Percentiles rank a stretch among this genome's conserved stretches.
phyloP scores from a whole-genome alignment of 2,113 vertebrate species.

The Oriolus oriolus region DNA sequence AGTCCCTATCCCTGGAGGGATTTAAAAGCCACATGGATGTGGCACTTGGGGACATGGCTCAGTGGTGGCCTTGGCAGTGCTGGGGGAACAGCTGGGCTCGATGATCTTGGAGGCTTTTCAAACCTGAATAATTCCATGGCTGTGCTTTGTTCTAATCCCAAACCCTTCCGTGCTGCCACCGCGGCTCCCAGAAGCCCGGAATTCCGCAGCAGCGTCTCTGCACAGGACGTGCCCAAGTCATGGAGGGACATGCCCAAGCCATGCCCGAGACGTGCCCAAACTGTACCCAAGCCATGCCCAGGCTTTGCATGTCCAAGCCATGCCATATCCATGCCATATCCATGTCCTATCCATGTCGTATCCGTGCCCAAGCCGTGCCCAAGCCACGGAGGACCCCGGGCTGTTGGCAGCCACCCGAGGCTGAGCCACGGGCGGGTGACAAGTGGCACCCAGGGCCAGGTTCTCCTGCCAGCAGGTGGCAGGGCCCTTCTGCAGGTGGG shows the following conservation, averaged over 20 bases:
- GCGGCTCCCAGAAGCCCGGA: accelerated
- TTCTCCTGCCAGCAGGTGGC: slow-evolving; percentile 3
- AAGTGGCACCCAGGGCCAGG: neutral
- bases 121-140: accelerated
- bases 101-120: neutral
- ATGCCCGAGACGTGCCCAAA: neutral
- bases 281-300: neutral
- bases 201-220: neutral
- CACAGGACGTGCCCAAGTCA: neutral
- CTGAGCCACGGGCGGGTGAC: neutral
- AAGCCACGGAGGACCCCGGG: accelerated
- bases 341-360: neutral
- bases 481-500: neutral
- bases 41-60: neutral
- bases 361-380: neutral
- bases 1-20: neutral
- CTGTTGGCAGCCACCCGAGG: neutral
- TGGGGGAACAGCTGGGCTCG: neutral
- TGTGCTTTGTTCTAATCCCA: neutral
- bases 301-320: neutral
- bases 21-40: neutral
- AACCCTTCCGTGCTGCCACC: neutral
- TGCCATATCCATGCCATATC: no score
- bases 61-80: neutral
- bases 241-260: neutral